A percentile compares a stretch with the other conserved stretches of the same genome.
phyloP scores from a whole-genome alignment of 1,140 invertebrate genomes.

The Rhynchophorus ferrugineus region DNA sequence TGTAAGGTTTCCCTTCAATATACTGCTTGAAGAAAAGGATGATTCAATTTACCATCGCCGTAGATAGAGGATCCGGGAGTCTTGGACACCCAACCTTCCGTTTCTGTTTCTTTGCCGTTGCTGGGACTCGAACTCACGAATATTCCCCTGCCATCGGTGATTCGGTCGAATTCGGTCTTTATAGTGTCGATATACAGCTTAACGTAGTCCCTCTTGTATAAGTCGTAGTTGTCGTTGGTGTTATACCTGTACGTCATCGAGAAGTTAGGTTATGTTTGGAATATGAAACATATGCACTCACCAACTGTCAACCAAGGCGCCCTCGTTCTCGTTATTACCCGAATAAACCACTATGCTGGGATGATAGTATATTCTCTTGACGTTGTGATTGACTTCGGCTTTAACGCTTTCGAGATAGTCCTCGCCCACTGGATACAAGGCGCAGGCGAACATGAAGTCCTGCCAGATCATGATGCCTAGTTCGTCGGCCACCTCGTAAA shows the following conservation, averaged over 20 bases:
- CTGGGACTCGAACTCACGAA: slow-evolving; percentile 87
- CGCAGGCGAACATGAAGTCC: slow-evolving; percentile 97
- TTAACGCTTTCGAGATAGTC: slow-evolving; percentile 46
- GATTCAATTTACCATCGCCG: slow-evolving; percentile 68
- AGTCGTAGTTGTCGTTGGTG: slow-evolving; percentile 48
- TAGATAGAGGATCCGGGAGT: slow-evolving; percentile 73
- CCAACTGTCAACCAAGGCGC: slow-evolving; percentile 78
- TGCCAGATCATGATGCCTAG: slow-evolving; percentile 83
- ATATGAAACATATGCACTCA: too few relatives aligned
- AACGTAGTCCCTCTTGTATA: slow-evolving; percentile 76
- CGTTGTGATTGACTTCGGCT: slow-evolving; percentile 76
- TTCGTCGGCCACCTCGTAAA: slow-evolving; percentile 80
- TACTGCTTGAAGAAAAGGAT: slow-evolving; percentile 2
- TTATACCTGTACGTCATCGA: slow-evolving; percentile 45
- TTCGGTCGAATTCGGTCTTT: slow-evolving; percentile 51
- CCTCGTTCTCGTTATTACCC: slow-evolving; percentile 98
- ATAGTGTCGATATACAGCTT: slow-evolving; percentile 80
- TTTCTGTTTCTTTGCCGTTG: slow-evolving; percentile 72
- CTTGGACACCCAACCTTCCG: slow-evolving; percentile 62
- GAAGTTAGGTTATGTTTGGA: neutral
- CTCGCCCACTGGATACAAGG: slow-evolving; percentile 79
- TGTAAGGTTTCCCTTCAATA: slow-evolving; percentile 38
- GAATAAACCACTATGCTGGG: slow-evolving; percentile 84
- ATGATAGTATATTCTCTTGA: slow-evolving; percentile 78
- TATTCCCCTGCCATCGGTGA: slow-evolving; percentile 47